Percentiles rank a stretch among this genome's conserved stretches.
Conservation (phyloP, 2,113 vertebrate species). For the Peromyscus polionotus region DNA sequence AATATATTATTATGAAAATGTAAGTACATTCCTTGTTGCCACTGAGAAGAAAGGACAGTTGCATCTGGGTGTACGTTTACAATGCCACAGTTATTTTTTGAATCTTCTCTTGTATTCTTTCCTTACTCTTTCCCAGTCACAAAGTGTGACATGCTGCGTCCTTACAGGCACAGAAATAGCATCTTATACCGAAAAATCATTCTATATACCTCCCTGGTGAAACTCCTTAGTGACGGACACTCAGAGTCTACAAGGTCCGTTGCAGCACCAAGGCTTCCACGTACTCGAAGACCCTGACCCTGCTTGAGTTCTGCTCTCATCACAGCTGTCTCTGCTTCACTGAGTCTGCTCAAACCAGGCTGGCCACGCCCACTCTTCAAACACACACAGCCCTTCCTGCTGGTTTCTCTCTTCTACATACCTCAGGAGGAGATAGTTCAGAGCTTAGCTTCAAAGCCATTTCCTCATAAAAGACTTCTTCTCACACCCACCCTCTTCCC, state of each 20-base stretch:
- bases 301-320: not conserved
- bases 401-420: not conserved
- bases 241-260: not conserved
- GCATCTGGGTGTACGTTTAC: not conserved
- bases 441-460: not conserved
- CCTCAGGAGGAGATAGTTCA: not conserved
- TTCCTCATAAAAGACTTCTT: not conserved
- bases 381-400: not conserved
- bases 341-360: not conserved
- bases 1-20: constrained; percentile 5
- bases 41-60: not conserved
- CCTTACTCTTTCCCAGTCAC: not conserved
- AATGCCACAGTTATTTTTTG: not conserved
- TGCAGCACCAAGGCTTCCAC: not conserved
- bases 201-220: not conserved
- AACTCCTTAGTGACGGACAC: not conserved
- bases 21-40: not conserved
- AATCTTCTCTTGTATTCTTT: not conserved
- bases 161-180: rapidly evolving
- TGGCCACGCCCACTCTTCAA: not conserved
- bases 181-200: not conserved
- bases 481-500: not conserved
- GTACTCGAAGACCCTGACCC: not conserved
- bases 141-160: not conserved
- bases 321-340: not conserved